Evolutionary conservation across 2,797 vertebrate species (phyloP), one percentile per base, ranked within the genome.

Genomic region (Brachyrhaphis roseni): DNA sequence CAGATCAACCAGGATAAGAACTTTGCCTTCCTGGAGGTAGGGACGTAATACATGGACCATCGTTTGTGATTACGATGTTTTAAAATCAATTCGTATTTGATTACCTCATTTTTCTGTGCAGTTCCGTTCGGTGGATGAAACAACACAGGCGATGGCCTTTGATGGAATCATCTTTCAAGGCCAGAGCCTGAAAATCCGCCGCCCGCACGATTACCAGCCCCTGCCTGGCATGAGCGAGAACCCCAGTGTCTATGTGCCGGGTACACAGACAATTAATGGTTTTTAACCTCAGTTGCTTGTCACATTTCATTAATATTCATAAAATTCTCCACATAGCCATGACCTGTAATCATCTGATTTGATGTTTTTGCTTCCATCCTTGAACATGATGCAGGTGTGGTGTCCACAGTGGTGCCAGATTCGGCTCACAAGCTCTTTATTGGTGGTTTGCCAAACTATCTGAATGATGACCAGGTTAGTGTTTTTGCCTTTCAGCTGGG

Each of bases 1-100:
- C 98, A 99, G 92, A 98, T 99, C 82, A 99, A 99, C 88, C 98
- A 98, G 93, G 98, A 98, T 87, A 99, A 98, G 93, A 99, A 99
- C 83, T 98, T 98, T 93, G 98, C 97, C 85, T 99, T 99, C 88
- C 90, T 98, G 84, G 98, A 98, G 97, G 97, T 98, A 68, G 78
- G 91, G 26, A 28, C 8, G 57, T 5, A 4, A 12, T 15, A 0
- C 26, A 8, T 11, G 57, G n/a, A 34, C 16, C 39, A 8, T 64
- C 0, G 23, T 53, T 39, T 68, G 8, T 46, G 62, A 59, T 70
- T 15, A 1, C 1, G 18, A 0, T 4, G 1, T 70, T n/a, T n/a
- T 1, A 16, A 16, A 49, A 23, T 41, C 0, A 76, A 70, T 13
- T 20, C 16, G 13, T 26, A 28, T 78, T 76, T 39, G 5, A 59